Base-by-base conservation (phyloP, 2,888 invertebrate genomes). In the Synanthedon andrenaeformis region DNA sequence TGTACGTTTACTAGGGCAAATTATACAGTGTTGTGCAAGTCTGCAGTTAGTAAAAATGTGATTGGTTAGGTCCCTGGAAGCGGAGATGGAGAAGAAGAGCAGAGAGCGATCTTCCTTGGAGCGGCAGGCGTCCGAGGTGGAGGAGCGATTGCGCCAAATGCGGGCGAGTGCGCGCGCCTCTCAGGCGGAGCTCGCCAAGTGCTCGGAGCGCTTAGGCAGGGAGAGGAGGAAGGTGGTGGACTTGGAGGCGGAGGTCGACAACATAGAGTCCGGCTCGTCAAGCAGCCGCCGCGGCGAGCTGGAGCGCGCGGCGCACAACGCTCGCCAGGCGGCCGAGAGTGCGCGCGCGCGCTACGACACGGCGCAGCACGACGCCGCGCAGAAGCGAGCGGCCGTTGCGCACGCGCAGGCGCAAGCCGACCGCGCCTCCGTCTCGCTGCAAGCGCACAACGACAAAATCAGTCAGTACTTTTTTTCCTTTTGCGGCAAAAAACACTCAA, bases 201-300 rank as follows among this genome's bases (percentile, higher is more conserved):
- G 74, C 49, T 61, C 61, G 0, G 82, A 82, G 6, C 59, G 72
- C 49, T 64, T 77, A 1, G 63, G 61, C 11, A 59, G 81, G 14
- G 86, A 87, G 64, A 64, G 68, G 50, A 62, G 72, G 56, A 85
- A 85, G 58, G 65, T 84, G 0, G 58, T 56, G 0, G 83, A 82
- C 12, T 59, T 85, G 48, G 73, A 82, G 62, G 57, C 63, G 4
- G 85, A 82, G 65, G 82, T 86, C 55, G 63, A 70, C 42, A 77
- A 70, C 53, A 78, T 81, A 49, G 72, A 76, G 85, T 69, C 77
- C 0, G 82, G 78, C 11, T 17, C 8, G 64, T 59, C 5, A 65
- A 66, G 12, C 70, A 65, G n/a, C 52, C 62, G 0, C 11, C 79
- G 78, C 53, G 65, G 62, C 0, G 56, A 62, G 56, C 59, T 78